Conservation (phyloP, 2,113 vertebrate species). For the Litocranius walleri region DNA sequence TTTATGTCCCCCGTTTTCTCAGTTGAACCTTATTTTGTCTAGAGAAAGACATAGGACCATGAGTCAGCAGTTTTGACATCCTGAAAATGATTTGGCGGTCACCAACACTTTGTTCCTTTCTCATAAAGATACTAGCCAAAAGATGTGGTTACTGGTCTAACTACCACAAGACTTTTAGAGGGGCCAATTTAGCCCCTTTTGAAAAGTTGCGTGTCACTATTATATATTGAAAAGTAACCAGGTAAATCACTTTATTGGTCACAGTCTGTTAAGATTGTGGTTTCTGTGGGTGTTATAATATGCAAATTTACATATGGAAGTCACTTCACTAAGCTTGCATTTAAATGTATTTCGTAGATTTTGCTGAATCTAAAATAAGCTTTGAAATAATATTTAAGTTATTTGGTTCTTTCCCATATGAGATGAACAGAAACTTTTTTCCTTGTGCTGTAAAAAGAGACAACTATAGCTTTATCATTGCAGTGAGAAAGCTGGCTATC, state of each 20-base stretch:
- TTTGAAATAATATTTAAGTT: slow-evolving; percentile 4
- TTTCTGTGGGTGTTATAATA: not conserved
- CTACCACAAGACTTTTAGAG: not conserved
- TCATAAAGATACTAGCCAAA: not conserved
- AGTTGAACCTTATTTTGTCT: not conserved
- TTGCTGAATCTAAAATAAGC: slow-evolving; percentile 10
- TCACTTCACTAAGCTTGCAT: not conserved
- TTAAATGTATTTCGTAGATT: slow-evolving; percentile 25
- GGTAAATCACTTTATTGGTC: not conserved
- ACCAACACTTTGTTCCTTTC: not conserved
- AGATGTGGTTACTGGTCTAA: not conserved
- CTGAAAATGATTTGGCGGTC: not conserved
- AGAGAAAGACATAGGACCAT: not conserved
- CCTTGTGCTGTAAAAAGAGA: not conserved
- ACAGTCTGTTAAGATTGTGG: not conserved
- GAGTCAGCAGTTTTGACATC: not conserved
- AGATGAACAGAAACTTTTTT: not conserved
- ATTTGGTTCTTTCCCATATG: not conserved
- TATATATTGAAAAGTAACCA: not conserved
- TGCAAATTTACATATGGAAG: not conserved
- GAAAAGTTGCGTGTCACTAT: not conserved
- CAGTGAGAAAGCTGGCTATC: not conserved
- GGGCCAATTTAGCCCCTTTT: not conserved
- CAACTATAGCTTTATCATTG: not conserved
- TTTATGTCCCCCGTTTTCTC: not conserved